Evolutionary conservation across 2,888 invertebrate species (phyloP).

Genomic region (Griposia aprilina): DNA sequence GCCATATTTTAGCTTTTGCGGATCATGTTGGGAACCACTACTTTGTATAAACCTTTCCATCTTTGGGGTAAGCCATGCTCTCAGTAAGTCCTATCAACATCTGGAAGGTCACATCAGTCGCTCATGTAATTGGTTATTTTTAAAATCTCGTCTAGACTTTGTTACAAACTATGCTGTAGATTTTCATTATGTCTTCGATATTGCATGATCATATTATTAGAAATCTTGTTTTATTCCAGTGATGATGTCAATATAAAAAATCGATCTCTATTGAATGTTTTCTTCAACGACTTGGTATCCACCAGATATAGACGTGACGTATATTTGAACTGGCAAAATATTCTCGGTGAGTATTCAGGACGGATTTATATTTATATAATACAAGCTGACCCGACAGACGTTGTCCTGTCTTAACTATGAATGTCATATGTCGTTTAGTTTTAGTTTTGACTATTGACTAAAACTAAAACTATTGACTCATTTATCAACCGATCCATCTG

Average conservation of each 20-base stretch:
- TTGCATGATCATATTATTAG: conserved; percentile 4
- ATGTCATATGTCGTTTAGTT: no score
- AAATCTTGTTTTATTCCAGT: conserved; percentile 76
- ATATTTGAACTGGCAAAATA: conserved; percentile 93
- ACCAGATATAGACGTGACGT: conserved; percentile 92
- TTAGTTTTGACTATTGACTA: no score
- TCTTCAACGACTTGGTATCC: conserved; percentile 92
- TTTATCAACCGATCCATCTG: no score
- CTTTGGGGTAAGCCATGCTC: background rate
- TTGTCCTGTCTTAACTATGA: no score
- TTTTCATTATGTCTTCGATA: conserved; percentile 3
- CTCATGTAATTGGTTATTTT: conserved; percentile 1
- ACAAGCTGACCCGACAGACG: no score
- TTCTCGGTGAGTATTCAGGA: conserved; percentile 90
- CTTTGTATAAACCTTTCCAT: background rate
- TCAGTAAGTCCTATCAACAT: background rate
- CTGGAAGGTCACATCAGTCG: background rate
- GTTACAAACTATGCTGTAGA: background rate
- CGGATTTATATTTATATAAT: no score
- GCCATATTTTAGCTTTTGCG: no score
- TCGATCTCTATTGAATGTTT: conserved; percentile 91
- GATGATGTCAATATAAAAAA: conserved; percentile 84
- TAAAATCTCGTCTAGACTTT: conserved; percentile 25
- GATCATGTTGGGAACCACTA: no score
- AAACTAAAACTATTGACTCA: no score